These are phyloP conservation scores for Colletes collaris DNA, from an alignment of 2,888 invertebrate species.

Conservation along the genomic window DNA sequence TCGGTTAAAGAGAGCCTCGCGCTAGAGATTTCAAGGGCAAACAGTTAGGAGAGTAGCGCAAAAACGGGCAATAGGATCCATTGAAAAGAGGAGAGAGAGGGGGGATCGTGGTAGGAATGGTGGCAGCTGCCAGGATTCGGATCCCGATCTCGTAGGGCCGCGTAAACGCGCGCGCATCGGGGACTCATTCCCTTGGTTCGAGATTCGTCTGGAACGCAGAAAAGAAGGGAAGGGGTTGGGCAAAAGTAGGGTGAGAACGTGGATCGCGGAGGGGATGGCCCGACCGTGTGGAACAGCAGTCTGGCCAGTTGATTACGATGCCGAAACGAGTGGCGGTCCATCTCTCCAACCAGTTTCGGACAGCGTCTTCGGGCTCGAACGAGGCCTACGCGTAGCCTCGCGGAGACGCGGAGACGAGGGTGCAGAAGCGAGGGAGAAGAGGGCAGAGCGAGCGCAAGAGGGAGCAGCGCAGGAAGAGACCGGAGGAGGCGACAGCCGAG, in stretches of 20 bases:
- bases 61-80: slow-evolving; percentile 15
- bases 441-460: neutral
- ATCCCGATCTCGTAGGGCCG: slow-evolving; percentile 30
- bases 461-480: slow-evolving; percentile 42
- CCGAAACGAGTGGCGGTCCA: slow-evolving; percentile 67
- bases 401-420: neutral
- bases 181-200: slow-evolving; percentile 43
- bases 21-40: neutral
- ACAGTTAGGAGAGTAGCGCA: slow-evolving; percentile 9
- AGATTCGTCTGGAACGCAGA: slow-evolving; percentile 42
- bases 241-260: slow-evolving; percentile 50
- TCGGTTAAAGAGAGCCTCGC: slow-evolving; percentile 10
- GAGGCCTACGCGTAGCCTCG: slow-evolving; percentile 30
- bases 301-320: slow-evolving; percentile 68
- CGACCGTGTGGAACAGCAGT: slow-evolving; percentile 53
- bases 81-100: neutral
- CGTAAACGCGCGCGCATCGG: slow-evolving; percentile 48
- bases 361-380: slow-evolving; percentile 57
- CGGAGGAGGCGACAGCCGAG: slow-evolving; percentile 57
- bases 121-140: slow-evolving; percentile 35
- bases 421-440: neutral
- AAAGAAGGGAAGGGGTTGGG: slow-evolving; percentile 36
- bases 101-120: slow-evolving; percentile 11
- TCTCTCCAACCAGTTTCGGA: slow-evolving; percentile 69
- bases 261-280: slow-evolving; percentile 48